Percentiles rank a stretch among this genome's conserved stretches.
Conservation (phyloP, 2,113 vertebrate species). For the Saguinus midas region DNA sequence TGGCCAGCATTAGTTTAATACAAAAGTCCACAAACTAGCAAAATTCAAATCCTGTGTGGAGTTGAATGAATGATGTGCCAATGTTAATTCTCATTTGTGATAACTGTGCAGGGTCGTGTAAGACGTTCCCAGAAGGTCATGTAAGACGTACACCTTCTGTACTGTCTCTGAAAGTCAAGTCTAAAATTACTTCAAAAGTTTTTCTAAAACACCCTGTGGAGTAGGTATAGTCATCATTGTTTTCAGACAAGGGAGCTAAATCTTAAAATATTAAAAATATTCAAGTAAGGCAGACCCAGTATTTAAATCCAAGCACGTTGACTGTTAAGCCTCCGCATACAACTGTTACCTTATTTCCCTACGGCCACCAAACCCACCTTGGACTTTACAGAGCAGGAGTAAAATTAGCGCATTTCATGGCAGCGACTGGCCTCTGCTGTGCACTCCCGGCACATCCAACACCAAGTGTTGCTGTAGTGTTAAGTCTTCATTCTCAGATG, state of each 20-base stretch:
- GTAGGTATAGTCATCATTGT: background rate
- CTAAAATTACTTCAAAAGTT: background rate
- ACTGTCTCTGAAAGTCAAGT: background rate
- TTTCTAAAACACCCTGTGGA: background rate
- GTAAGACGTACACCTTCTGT: background rate
- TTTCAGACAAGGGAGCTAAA: background rate
- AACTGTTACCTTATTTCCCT: background rate
- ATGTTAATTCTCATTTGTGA: background rate
- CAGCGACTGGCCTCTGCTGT: background rate
- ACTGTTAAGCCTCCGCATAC: background rate
- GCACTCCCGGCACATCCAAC: background rate
- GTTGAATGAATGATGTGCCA: background rate
- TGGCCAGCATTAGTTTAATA: background rate
- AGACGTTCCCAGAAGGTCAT: background rate
- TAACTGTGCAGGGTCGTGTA: background rate
- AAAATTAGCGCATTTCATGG: background rate
- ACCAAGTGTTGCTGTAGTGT: background rate
- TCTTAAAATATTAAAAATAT: background rate
- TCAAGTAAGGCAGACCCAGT: background rate
- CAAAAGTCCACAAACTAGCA: background rate
- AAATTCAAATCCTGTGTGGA: background rate
- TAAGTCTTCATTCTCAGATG: background rate
- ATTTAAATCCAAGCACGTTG: background rate
- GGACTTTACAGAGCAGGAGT: background rate
- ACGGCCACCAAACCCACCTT: background rate